Evolutionary conservation across 2,888 invertebrate genomes (phyloP), one percentile per base, ranked within the genome.

Genomic region (Dorcus hopei): DNA sequence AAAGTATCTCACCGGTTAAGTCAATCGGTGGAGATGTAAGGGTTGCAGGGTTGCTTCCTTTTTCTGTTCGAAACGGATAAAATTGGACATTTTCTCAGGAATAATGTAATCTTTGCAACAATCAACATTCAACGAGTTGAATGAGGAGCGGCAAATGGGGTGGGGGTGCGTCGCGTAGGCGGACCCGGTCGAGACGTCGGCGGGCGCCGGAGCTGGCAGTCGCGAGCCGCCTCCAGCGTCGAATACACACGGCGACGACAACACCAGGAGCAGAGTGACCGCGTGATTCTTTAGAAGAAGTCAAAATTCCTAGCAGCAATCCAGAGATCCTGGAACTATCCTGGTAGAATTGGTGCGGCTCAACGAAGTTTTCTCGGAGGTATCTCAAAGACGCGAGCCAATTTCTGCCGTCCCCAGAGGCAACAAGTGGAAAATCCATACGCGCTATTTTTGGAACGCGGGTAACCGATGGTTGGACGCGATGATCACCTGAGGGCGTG

Each of bases 181-280:
- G 57, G 53, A 48, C 56, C 54, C 52, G 65, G 68, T 70, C 71
- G 72, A 68, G 72, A 70, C 72, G 70, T 64, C 70, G 70, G 66
- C 69, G 69, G 70, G 66, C 66, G 67, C 67, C 66, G 62, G 68
- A 59, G 71, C 68, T 73, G 80, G 76, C 79, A 77, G 77, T 69
- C 76, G 80, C 79, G 80, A 81, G 80, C 75, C 75, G 75, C 73
- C 74, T 71, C 69, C 69, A 72, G 66, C 64, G 67, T 64, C 65
- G 68, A 61, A 59, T 63, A 61, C 69, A 71, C 26, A 33, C 26
- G 26, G 65, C 61, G 54, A 61, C 58, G 50, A 43, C 53, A 53
- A 40, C 38, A 51, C n/a, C 49, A 38, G 49, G n/a, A 39, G 40
- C 38, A 38, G 26, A 33, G 26, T 33, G 26, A 33, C 26, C 26